Conservation (phyloP, 2,113 vertebrate genomes). For the Nothobranchius kuhntae region DNA sequence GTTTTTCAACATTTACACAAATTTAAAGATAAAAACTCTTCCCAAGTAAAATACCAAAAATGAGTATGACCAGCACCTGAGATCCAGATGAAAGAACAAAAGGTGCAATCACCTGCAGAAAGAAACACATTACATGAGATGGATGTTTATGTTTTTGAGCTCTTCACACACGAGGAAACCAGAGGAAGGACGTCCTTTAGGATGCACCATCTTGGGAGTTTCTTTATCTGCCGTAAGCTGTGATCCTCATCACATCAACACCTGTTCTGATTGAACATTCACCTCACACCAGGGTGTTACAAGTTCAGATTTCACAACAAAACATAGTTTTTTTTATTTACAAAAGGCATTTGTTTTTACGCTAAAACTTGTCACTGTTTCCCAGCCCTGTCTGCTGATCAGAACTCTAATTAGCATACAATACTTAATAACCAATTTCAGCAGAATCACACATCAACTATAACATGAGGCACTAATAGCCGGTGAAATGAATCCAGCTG, state of each 20-base stretch:
- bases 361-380: background rate
- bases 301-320: background rate
- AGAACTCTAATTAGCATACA: constrained; percentile 44
- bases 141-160: background rate
- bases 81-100: constrained; percentile 13
- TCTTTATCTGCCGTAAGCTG: constrained; percentile 7
- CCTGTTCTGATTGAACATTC: background rate
- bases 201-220: constrained; percentile 2
- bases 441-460: constrained; percentile 53
- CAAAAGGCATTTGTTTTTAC: constrained; percentile 2
- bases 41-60: too few relatives aligned
- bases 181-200: background rate
- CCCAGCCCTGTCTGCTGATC: constrained; percentile 23
- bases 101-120: background rate
- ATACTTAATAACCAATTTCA: constrained; percentile 41
- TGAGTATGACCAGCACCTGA: background rate
- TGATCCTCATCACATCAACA: background rate
- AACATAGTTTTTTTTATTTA: background rate
- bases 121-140: background rate
- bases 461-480: constrained; percentile 68
- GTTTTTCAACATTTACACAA: too few relatives aligned
- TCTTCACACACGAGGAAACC: constrained; percentile 5
- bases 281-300: too few relatives aligned
- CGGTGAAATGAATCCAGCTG: constrained; percentile 64
- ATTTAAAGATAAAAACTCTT: background rate